phyloP scores from a whole-genome alignment of 2,797 vertebrate species.

The Anableps anableps region DNA sequence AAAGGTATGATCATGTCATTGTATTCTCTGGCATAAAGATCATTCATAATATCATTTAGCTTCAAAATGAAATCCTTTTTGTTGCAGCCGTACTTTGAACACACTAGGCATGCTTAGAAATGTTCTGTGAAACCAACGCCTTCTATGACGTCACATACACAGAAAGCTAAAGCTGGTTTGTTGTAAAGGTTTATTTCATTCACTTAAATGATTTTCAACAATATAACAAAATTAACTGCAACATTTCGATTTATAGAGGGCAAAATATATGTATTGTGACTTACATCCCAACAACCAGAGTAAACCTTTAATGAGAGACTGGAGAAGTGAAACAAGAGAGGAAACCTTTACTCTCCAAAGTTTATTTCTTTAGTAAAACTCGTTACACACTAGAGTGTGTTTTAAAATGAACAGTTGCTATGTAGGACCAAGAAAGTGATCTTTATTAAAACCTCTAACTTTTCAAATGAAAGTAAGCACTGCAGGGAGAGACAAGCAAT shows the following conservation, averaged over 20 bases:
- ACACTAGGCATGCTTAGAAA: not conserved
- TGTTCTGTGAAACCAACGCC: not conserved
- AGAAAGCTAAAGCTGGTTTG: not conserved
- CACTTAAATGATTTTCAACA: not conserved
- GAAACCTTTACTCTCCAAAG: not conserved
- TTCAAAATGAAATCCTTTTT: not conserved
- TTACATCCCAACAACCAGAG: not conserved
- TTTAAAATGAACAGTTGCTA: not conserved
- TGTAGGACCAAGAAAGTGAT: not conserved
- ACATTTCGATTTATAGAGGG: not conserved
- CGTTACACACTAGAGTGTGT: not conserved
- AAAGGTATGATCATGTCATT: not conserved
- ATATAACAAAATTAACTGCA: not conserved
- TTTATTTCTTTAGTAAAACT: not conserved
- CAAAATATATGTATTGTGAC: not conserved
- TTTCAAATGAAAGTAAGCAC: slow-evolving; percentile 6
- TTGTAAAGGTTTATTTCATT: not conserved
- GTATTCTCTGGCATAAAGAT: not conserved
- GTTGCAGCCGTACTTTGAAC: not conserved
- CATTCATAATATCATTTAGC: not conserved
- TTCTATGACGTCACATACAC: not conserved
- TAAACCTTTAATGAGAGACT: not conserved
- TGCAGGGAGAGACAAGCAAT: slow-evolving; percentile 2
- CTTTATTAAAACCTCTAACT: slow-evolving; percentile 2
- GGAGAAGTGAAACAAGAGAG: not conserved